phyloP scores from a whole-genome alignment of 2,888 invertebrate species.

The Tipula helvola region DNA sequence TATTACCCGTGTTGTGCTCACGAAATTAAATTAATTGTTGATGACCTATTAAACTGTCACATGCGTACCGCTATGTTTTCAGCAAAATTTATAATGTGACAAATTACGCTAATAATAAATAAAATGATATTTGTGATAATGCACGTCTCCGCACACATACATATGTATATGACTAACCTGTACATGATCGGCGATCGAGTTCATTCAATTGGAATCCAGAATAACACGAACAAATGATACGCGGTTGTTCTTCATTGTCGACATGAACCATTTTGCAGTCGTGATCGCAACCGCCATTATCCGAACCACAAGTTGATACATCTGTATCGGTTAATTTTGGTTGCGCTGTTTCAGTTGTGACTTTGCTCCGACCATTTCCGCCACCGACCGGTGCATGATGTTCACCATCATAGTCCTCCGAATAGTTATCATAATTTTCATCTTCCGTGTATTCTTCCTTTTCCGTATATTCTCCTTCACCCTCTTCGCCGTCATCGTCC shows the following conservation, averaged over 20 bases:
- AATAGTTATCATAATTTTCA: background rate
- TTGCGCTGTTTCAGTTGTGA: background rate
- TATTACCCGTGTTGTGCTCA: background rate
- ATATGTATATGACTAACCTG: constrained; percentile 23
- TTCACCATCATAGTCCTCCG: background rate
- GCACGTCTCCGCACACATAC: background rate
- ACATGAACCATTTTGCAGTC: constrained; percentile 33
- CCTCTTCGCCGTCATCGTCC: background rate
- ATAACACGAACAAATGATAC: constrained; percentile 29
- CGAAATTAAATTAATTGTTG: background rate
- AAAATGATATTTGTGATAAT: background rate
- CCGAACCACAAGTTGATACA: constrained; percentile 28
- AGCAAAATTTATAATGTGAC: background rate
- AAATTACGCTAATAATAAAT: background rate
- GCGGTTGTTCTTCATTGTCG: constrained; percentile 30
- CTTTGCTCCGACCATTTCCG: background rate
- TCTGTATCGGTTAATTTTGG: background rate
- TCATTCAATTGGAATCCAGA: constrained; percentile 37
- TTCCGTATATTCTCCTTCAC: constrained; percentile 10
- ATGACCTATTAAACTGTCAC: background rate
- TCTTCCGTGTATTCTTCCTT: constrained; percentile 22
- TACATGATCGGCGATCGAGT: constrained; percentile 30
- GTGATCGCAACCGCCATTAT: constrained; percentile 40
- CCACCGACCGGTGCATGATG: background rate
- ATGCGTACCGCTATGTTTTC: background rate